Conservation (phyloP, 1,140 invertebrate genomes). For the Colletes gigas region DNA sequence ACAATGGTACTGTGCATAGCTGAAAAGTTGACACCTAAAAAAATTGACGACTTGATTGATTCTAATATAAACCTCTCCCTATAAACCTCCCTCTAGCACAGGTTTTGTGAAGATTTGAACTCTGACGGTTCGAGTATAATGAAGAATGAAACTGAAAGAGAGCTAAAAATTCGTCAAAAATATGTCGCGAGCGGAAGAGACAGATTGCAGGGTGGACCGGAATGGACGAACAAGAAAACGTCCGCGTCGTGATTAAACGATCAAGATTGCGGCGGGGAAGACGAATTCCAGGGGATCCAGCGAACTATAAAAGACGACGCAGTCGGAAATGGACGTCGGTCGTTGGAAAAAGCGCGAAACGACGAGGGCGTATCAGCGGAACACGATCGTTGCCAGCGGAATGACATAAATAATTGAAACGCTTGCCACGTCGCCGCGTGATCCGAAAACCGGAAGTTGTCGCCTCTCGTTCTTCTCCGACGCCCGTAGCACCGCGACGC, state of each 20-base stretch:
- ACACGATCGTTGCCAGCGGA: constrained; percentile 28
- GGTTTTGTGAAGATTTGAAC: no score
- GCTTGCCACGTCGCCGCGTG: constrained; percentile 7
- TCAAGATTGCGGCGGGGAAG: neutral
- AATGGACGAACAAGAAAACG: no score
- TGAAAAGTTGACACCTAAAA: no score
- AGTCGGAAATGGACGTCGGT: neutral
- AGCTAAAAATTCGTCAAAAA: no score
- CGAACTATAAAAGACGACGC: neutral
- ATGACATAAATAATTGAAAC: constrained; percentile 53
- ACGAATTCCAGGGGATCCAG: neutral
- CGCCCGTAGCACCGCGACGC: neutral
- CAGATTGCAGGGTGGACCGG: no score
- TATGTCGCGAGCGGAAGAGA: no score
- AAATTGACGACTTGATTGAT: no score
- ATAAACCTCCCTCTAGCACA: no score
- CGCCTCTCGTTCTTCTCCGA: constrained; percentile 2
- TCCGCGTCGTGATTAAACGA: neutral
- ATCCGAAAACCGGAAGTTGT: constrained; percentile 29
- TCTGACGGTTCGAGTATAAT: no score
- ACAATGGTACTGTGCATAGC: no score
- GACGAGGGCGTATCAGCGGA: constrained; percentile 21
- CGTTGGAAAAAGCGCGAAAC: neutral
- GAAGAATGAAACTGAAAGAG: no score
- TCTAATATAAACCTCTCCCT: no score